phyloP scores from a whole-genome alignment of 2,888 invertebrate species.

The Apamea crenata region DNA sequence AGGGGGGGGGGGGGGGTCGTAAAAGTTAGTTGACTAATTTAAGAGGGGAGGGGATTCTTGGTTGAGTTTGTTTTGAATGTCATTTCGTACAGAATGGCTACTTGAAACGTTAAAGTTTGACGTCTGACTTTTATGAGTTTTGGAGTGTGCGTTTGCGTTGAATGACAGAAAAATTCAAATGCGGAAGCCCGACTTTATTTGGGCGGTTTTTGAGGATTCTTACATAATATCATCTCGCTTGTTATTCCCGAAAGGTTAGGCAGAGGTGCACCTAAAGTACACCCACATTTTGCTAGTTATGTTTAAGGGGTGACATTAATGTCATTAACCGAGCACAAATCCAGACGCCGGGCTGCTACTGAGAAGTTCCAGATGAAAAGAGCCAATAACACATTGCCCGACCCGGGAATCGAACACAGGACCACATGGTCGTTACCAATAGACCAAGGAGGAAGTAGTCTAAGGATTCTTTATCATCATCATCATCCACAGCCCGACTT shows the following conservation, averaged over 20 bases:
- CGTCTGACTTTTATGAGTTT: conserved; percentile 32
- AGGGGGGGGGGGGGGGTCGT: conserved; percentile 36
- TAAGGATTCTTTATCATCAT: not conserved
- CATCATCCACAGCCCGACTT: not conserved
- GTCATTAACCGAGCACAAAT: not conserved
- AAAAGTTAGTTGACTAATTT: conserved; percentile 58
- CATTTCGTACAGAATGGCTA: conserved; percentile 20
- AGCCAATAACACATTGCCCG: not conserved
- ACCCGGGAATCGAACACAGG: not conserved
- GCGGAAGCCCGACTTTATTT: not conserved
- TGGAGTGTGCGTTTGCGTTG: conserved; percentile 16
- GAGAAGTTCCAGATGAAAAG: not conserved
- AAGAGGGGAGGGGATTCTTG: conserved; percentile 1
- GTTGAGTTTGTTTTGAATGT: conserved; percentile 42
- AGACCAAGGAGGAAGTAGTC: not conserved
- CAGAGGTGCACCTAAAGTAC: not conserved
- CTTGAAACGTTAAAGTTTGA: conserved; percentile 28
- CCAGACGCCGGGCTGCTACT: not conserved
- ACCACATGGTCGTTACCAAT: not conserved
- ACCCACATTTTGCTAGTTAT: not conserved
- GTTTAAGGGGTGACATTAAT: not conserved
- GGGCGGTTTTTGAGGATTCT: not conserved
- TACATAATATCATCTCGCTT: not conserved
- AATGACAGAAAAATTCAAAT: conserved; percentile 18
- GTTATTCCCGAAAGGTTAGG: not conserved